phyloP scores from a whole-genome alignment of 2,797 vertebrate genomes.

The Pseudochirops cupreus region DNA sequence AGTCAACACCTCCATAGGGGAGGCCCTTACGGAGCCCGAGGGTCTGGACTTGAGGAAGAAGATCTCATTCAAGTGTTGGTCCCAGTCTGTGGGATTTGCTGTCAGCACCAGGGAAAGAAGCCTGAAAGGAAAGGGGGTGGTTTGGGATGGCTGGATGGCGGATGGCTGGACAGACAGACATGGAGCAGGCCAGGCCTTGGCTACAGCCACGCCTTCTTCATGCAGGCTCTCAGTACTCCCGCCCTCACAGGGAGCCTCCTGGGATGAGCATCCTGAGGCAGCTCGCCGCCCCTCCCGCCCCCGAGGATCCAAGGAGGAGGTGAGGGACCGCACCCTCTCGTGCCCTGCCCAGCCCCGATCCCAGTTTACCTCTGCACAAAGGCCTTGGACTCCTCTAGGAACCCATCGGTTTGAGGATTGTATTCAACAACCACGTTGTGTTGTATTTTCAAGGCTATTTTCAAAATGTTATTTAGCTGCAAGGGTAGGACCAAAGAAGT shows the following conservation, averaged over 20 bases:
- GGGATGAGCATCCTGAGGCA: too few species aligned
- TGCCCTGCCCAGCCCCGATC: not conserved
- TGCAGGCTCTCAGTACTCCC: too few species aligned
- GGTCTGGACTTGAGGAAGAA: not conserved
- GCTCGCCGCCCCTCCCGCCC: rapidly evolving
- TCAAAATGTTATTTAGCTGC: not conserved
- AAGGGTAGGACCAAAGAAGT: not conserved
- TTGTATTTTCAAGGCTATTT: not conserved
- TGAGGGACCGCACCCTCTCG: not conserved
- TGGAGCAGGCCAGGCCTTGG: too few species aligned
- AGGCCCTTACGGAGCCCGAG: not conserved
- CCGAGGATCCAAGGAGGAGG: not conserved
- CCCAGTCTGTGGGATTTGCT: not conserved
- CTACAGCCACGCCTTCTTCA: not conserved
- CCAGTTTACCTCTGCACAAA: not conserved
- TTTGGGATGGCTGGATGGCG: too few species aligned
- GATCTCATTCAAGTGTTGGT: not conserved
- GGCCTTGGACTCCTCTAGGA: not conserved
- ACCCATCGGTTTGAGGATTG: not conserved
- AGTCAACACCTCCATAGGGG: not conserved
- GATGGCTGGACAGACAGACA: too few species aligned
- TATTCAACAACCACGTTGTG: not conserved
- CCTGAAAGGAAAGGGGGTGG: not conserved
- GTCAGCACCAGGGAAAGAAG: not conserved
- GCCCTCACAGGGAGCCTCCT: too few species aligned